These are phyloP conservation scores for Ardeotis arabs DNA, from an alignment of 2,113 vertebrate genomes.

Conservation along the genomic window DNA sequence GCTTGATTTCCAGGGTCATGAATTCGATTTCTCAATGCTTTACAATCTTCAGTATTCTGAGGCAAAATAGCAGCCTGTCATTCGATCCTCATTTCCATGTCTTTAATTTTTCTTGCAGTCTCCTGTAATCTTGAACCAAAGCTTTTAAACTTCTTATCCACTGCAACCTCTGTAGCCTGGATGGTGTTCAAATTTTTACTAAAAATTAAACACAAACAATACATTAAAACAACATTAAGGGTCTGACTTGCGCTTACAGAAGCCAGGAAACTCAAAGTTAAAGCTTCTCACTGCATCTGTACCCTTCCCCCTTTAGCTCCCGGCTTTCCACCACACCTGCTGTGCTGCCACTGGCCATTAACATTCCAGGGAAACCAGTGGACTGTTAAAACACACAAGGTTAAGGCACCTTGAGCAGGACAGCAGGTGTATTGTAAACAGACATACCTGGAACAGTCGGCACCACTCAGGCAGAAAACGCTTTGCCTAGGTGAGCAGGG, in stretches of 20 bases:
- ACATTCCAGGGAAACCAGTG: background rate
- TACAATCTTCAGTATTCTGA: conserved; percentile 75
- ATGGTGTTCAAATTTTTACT: conserved; percentile 77
- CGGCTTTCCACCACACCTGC: conserved; percentile 5
- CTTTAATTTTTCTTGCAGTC: conserved; percentile 69
- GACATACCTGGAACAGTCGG: background rate
- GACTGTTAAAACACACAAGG: background rate
- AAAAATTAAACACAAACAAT: conserved; percentile 82
- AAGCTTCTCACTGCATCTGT: conserved; percentile 32
- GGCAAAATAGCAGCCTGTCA: conserved; percentile 76
- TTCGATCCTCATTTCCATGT: conserved; percentile 73
- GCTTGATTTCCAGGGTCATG: conserved; percentile 76
- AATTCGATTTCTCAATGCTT: conserved; percentile 75
- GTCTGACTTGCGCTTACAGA: conserved; percentile 23
- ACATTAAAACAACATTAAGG: conserved; percentile 72
- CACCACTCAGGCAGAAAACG: background rate
- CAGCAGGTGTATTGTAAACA: background rate
- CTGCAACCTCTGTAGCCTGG: conserved; percentile 74
- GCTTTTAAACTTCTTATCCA: conserved; percentile 75
- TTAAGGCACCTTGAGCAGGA: background rate
- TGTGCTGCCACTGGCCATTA: background rate
- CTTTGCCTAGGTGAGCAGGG: background rate
- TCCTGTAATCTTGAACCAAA: conserved; percentile 76
- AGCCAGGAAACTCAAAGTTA: conserved; percentile 12
- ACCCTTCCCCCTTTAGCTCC: background rate